phyloP scores from a whole-genome alignment of 2,113 vertebrate species.

The Periophthalmodon schlosseri region DNA sequence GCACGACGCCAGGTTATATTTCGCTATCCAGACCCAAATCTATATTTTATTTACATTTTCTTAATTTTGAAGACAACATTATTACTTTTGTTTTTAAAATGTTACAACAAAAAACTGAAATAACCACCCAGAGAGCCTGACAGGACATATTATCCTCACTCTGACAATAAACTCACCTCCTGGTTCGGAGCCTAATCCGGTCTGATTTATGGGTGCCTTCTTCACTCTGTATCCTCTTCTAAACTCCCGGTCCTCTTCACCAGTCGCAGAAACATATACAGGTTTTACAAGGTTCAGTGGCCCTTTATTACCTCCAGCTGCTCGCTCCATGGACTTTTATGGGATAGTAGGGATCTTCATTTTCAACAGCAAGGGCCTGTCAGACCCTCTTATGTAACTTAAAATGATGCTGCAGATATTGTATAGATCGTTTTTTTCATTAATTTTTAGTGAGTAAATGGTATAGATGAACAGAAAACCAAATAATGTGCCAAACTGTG shows the following conservation, averaged over 20 bases:
- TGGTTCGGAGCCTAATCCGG: conserved; percentile 62
- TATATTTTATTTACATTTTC: no score
- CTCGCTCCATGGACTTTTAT: conserved; percentile 64
- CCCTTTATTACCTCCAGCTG: conserved; percentile 73
- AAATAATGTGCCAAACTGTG: neutral
- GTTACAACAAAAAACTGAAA: neutral
- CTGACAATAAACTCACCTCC: conserved; percentile 64
- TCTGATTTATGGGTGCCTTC: conserved; percentile 56
- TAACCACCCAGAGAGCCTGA: conserved; percentile 45
- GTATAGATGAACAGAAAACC: neutral
- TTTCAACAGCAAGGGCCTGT: conserved; percentile 13
- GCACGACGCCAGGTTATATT: no score
- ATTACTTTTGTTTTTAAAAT: neutral
- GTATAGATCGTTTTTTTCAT: neutral
- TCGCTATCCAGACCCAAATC: no score
- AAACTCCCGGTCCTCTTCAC: conserved; percentile 33
- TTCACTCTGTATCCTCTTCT: conserved; percentile 40
- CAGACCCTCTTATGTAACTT: conserved; percentile 28
- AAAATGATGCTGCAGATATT: neutral
- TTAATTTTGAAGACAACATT: no score
- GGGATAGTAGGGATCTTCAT: conserved; percentile 66
- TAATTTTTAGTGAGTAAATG: neutral
- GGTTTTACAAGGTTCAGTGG: conserved; percentile 71
- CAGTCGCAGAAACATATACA: conserved; percentile 57
- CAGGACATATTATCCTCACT: conserved; percentile 35